Base-by-base conservation (phyloP, 1,140 invertebrate genomes). In the Heterodera schachtii region DNA sequence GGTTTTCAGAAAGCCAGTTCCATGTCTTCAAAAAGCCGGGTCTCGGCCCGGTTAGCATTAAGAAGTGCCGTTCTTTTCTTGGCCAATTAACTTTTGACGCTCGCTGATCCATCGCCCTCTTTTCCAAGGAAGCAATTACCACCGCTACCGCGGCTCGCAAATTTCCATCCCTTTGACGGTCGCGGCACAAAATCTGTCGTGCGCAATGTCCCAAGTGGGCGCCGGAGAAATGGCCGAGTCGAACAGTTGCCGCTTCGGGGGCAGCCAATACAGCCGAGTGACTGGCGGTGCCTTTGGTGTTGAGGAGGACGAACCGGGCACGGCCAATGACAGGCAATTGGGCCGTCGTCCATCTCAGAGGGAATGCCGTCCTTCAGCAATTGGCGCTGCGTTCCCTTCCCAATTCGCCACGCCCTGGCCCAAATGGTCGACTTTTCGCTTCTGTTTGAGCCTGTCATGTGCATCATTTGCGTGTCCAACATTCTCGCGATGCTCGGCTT, bases 401-500 rank as follows among this genome's bases (percentile, higher is more conserved):
- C 86, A 3, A 87, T 89, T 19, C 81, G 89, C 31, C 88, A 86
- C 76, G 84, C 86, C 11, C 82, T 89, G 66, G 70, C 70, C 21
- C 94, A 96, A 75, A 97, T 98, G 95, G 92, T 98, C 92, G 96
- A 98, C 90, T 92, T 97, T 84, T 94, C 94, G 67, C 91, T 98
- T 47, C 91, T 99, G 47, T 94, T 93, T 82, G 93, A 97, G 91
- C 95, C 95, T 1, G 94, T 95, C 46, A 97, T 98, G 90, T 93
- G 97, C 90, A 91, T 96, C 8, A 95, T 98, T 84, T 95, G 95
- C 79, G 92, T 98, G 16, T 96, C 95, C 80, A 98, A 98, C 90
- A 92, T 95, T 83, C 92, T 98, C 43, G 97, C 95, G 1, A 95
- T 98, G 94, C 93, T 97, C 92, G 96, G 96, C 78, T 97, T 98